These are phyloP conservation scores for Ginglymostoma cirratum DNA, from an alignment of 2,113 vertebrate genomes.

Conservation along the genomic window DNA sequence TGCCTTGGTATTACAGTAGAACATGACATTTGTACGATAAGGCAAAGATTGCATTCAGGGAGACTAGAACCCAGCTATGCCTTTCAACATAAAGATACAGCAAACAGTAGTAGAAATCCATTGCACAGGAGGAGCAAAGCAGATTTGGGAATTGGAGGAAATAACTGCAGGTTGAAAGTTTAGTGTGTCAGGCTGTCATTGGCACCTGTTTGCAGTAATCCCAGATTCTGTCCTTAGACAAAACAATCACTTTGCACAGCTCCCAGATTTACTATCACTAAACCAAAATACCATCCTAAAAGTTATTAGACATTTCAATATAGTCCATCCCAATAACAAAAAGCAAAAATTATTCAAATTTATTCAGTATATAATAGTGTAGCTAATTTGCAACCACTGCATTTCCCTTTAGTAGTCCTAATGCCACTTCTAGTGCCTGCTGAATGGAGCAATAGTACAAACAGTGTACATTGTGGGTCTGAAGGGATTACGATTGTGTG, in stretches of 20 bases:
- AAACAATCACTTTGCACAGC: not conserved
- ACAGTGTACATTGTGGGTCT: not conserved
- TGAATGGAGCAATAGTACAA: not conserved
- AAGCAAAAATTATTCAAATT: not conserved
- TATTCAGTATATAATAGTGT: not conserved
- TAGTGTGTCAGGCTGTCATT: not conserved
- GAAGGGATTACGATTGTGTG: not conserved
- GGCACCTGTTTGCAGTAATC: not conserved
- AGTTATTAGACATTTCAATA: not conserved
- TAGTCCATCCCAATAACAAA: not conserved
- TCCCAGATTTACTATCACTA: not conserved
- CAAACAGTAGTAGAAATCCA: not conserved
- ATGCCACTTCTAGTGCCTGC: not conserved
- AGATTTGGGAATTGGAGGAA: not conserved
- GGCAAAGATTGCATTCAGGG: too few relatives aligned
- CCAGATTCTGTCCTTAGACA: not conserved
- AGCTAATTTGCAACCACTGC: not conserved
- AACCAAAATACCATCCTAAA: not conserved
- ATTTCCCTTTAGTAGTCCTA: not conserved
- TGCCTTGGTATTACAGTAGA: not conserved
- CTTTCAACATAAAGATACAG: too few relatives aligned
- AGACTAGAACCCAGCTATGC: too few relatives aligned
- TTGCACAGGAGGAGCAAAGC: not conserved
- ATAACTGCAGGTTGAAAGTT: not conserved
- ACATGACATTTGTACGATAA: too few relatives aligned